phyloP scores from a whole-genome alignment of 2,797 vertebrate species.

The Sparidentex hasta region DNA sequence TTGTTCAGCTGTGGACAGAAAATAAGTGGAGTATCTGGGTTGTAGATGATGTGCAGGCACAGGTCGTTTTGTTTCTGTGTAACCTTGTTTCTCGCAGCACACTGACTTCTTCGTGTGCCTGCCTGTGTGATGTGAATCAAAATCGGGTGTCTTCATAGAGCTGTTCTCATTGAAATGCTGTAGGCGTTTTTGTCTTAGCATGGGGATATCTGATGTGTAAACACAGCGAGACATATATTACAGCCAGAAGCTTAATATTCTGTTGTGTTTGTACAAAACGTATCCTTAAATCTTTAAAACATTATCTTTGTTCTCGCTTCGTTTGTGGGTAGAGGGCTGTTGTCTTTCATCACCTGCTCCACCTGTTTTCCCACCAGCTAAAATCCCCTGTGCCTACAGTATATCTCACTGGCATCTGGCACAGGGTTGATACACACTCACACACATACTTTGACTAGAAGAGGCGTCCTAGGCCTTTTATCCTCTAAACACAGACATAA shows the following conservation, averaged over 20 bases:
- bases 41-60: too few species aligned
- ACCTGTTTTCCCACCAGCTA: conserved; percentile 45
- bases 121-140: conserved; percentile 1
- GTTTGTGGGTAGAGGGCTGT: conserved; percentile 23
- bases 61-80: neutral
- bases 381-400: conserved; percentile 43
- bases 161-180: neutral
- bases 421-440: conserved; percentile 13
- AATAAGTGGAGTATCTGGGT: conserved; percentile 13
- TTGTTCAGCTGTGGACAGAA: neutral
- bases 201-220: neutral
- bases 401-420: conserved; percentile 61
- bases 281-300: conserved; percentile 13
- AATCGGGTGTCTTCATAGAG: neutral
- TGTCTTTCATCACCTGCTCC: conserved; percentile 45
- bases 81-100: neutral
- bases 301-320: conserved; percentile 5
- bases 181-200: neutral
- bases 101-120: neutral
- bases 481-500: conserved; percentile 67
- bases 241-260: neutral
- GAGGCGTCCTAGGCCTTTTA: conserved; percentile 70
- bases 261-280: conserved; percentile 3
- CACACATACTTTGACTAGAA: conserved; percentile 27
- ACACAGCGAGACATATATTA: neutral